phyloP scores from a whole-genome alignment of 2,888 invertebrate genomes.

The Tethea ocularis region DNA sequence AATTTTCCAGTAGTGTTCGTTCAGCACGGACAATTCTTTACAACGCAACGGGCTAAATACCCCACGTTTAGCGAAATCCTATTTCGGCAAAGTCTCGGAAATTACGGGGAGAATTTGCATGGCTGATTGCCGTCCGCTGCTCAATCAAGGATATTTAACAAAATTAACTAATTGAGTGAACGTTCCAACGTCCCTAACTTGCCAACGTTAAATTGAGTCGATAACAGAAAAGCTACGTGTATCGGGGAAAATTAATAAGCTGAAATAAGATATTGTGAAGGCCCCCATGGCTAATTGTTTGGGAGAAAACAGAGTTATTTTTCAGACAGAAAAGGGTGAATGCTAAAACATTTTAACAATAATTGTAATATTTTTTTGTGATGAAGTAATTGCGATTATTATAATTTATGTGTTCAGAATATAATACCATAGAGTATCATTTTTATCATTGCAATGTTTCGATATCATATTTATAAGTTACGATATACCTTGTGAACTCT shows the following conservation, averaged over 20 bases:
- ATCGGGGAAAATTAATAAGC: conserved; percentile 69
- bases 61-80: conserved; percentile 55
- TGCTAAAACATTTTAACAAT: neutral
- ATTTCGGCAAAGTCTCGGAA: conserved; percentile 58
- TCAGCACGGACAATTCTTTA: conserved; percentile 45
- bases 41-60: conserved; percentile 43
- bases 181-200: conserved; percentile 58
- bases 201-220: conserved; percentile 59
- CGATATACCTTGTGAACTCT: neutral
- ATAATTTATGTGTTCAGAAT: neutral
- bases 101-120: conserved; percentile 76
- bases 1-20: conserved; percentile 30
- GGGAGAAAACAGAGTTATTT: neutral
- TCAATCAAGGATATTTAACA: conserved; percentile 83
- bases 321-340: neutral
- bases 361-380: neutral
- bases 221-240: conserved; percentile 66
- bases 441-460: too few species aligned
- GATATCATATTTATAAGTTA: neutral
- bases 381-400: neutral
- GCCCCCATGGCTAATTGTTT: conserved; percentile 25
- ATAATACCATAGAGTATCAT: neutral
- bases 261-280: conserved; percentile 62
- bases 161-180: conserved; percentile 83
- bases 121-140: conserved; percentile 82